Base-by-base conservation (phyloP, 2,888 invertebrate species). In the Proisotoma minuta region DNA sequence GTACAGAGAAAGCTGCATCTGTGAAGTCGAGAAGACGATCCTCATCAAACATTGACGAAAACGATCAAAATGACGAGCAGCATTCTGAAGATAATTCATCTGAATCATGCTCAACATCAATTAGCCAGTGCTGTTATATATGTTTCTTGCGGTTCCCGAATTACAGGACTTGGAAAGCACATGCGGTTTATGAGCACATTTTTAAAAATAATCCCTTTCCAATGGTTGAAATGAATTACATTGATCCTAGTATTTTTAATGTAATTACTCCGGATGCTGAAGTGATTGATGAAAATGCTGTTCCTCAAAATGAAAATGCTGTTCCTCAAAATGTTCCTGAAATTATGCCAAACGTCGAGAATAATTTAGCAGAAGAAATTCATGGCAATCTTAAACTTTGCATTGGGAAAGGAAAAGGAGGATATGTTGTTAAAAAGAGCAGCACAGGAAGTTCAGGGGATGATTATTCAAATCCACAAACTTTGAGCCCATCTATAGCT, bases 191-290 rank as follows among this genome's bases (percentile, higher is more conserved):
- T 57, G 34, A 59, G 2, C 69, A 69, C 24, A 64, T 66, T 34
- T 28, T 63, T 48, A 52, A 60, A 8, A 66, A 65, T 26, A 65
- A 63, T 39, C 69, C 69, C 1, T 69, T 59, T n/a, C 69, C 69
- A 3, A 69, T 69, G 8, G 66, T 69, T 22, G 69, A 66, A 51
- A 64, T 69, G 69, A 69, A 69, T 47, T 66, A 66, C 60, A 63
- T 69, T 1, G 61, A 59, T 18, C 43, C 54, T 15, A 49, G 24
- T 3, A 34, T n/a, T n/a, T n/a, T n/a, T n/a, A n/a, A n/a, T n/a
- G n/a, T n/a, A n/a, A n/a, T n/a, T n/a, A 10, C 34, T 34, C 34
- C 15, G 34, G 34, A 15, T 10, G 15, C 15, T 34, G 34, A 34
- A 34, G 34, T 34, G 8, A 15, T 34, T 8, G 15, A 34, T 34